phyloP scores from a whole-genome alignment of 2,113 vertebrate species.

The Takifugu flavidus region DNA sequence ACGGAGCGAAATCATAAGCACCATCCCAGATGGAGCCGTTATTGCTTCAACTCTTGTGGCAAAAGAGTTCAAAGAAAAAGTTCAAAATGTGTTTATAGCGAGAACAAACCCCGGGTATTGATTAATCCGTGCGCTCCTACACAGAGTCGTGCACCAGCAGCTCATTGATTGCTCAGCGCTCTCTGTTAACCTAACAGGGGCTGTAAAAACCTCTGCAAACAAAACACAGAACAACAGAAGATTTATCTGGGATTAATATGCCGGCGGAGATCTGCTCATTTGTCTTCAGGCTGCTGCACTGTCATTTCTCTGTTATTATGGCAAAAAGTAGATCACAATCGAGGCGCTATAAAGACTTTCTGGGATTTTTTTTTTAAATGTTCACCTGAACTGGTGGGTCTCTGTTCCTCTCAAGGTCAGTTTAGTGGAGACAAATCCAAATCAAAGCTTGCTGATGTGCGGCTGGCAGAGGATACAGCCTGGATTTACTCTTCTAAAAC shows the following conservation, averaged over 20 bases:
- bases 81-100: too few relatives aligned
- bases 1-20: too few relatives aligned
- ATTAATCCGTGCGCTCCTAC: neutral
- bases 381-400: slow-evolving; percentile 40
- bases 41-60: too few relatives aligned
- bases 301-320: slow-evolving; percentile 14
- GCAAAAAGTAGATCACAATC: too few relatives aligned
- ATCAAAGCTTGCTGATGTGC: slow-evolving; percentile 10
- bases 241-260: slow-evolving; percentile 7
- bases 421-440: slow-evolving; percentile 42
- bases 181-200: neutral
- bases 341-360: too few relatives aligned
- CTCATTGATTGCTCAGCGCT: slow-evolving; percentile 8
- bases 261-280: slow-evolving; percentile 38
- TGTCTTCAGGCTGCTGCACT: slow-evolving; percentile 33
- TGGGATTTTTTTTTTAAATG: slow-evolving; percentile 6
- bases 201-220: slow-evolving; percentile 19
- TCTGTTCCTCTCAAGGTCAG: slow-evolving; percentile 31
- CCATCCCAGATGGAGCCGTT: too few relatives aligned
- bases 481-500: slow-evolving; percentile 1
- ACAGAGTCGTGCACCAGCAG: neutral
- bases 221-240: neutral
- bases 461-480: slow-evolving; percentile 19
- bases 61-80: too few relatives aligned
- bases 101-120: too few relatives aligned